Evolutionary conservation across 2,113 vertebrate species (phyloP).

Genomic region (Setophaga petechia): DNA sequence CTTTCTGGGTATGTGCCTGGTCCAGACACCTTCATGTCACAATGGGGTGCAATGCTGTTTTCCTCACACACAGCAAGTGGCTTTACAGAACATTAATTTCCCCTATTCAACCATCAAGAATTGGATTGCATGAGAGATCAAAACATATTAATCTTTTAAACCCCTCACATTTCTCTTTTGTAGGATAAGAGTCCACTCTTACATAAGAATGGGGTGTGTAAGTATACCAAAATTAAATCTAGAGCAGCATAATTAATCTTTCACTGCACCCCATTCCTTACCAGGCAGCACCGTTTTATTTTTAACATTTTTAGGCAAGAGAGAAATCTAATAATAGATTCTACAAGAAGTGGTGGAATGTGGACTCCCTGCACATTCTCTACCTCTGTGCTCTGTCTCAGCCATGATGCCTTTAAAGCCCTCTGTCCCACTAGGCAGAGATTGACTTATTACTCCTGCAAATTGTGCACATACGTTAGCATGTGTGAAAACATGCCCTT

Average conservation of each 20-base stretch:
- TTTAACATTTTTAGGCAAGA: constrained; percentile 20
- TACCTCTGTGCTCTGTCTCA: neutral
- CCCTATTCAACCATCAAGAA: neutral
- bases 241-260: neutral
- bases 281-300: neutral
- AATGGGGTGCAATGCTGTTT: neutral
- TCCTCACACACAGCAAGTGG: neutral
- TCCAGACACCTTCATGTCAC: neutral
- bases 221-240: constrained; percentile 1
- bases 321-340: constrained; percentile 6
- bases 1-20: neutral
- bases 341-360: neutral
- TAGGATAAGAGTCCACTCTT: neutral
- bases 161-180: neutral
- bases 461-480: neutral
- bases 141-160: neutral
- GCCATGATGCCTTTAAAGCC: neutral
- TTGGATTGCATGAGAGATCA: neutral
- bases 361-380: neutral
- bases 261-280: neutral
- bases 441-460: neutral
- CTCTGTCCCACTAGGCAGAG: neutral
- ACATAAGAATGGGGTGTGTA: neutral
- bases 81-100: neutral
- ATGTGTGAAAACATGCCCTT: constrained; percentile 33